These are phyloP conservation scores for Mus spicilegus DNA, from an alignment of 2,113 vertebrate genomes.

Conservation along the genomic window DNA sequence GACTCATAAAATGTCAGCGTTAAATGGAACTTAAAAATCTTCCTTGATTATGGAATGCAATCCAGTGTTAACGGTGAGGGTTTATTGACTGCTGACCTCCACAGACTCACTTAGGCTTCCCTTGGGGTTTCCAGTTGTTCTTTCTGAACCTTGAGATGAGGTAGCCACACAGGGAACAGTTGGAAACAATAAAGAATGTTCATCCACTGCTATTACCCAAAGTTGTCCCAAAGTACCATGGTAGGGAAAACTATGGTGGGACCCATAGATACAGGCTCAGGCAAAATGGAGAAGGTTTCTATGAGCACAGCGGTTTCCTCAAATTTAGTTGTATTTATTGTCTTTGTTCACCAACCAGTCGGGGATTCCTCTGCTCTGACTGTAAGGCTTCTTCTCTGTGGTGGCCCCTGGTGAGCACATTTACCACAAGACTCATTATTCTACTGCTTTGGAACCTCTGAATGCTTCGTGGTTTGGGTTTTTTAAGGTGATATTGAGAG, in stretches of 20 bases:
- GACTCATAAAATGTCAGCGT: slow-evolving; percentile 33
- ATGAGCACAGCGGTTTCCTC: rapidly evolving
- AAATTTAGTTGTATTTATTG: not conserved
- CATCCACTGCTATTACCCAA: not conserved
- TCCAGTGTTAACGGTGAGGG: not conserved
- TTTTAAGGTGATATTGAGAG: not conserved
- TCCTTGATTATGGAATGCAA: not conserved
- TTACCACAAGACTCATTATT: not conserved
- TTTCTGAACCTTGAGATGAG: not conserved
- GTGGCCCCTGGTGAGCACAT: rapidly evolving
- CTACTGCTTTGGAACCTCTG: not conserved
- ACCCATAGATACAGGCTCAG: rapidly evolving
- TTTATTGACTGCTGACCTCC: not conserved
- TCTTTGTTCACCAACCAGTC: not conserved
- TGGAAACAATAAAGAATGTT: too few relatives aligned
- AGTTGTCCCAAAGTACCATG: not conserved
- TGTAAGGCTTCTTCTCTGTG: not conserved
- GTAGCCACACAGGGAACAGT: too few relatives aligned
- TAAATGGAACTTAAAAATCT: not conserved
- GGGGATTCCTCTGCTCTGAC: rapidly evolving
- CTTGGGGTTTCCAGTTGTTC: not conserved
- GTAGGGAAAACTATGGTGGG: not conserved
- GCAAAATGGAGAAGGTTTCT: rapidly evolving
- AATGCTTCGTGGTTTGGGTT: not conserved
- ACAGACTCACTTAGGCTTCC: not conserved